Base-by-base conservation (phyloP, 2,113 vertebrate species). In the Anser brachyrhynchus region DNA sequence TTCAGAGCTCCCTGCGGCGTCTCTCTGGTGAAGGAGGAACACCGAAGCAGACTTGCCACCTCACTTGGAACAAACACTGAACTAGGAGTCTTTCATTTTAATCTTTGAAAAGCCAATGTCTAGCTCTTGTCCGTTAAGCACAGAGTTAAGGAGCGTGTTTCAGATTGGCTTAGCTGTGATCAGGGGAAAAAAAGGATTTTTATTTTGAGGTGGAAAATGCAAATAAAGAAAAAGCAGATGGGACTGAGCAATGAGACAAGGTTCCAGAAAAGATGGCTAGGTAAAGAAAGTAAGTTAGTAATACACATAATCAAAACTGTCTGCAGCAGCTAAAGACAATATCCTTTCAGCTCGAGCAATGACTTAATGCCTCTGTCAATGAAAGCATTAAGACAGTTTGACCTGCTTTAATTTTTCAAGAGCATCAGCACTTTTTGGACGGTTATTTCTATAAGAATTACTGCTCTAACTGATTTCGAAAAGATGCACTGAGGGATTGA, bases 161-260 rank as follows among this genome's bases (percentile, higher is more conserved):
- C 64, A n/a, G 54, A 93, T 35, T 82, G 92, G 67, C 89, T 93
- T 73, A 89, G 95, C 94, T 96, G 84, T 88, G 87, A 81, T 37
- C 5, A 3, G 67, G 28, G 62, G 62, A 12, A 21, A 33, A 13
- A 82, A 87, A 78, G 44, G 58, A 37, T 37, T 51, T 93, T 89
- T 67, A 58, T 71, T 94, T 65, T 91, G 80, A 87, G 75, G 90
- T 87, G 86, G 67, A 90, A 96, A 92, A 94, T 1, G 86, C 81
- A 94, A 96, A 92, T 84, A 95, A 97, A 93, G 88, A 39, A 94
- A 96, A 96, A 95, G 96, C 95, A 95, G 80, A 96, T 95, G 90
- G 95, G 71, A 92, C 59, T 85, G 94, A 97, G 73, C 64, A 72
- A 84, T 85, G 84, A 95, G 29, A 93, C 71, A 69, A 89, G 67